Evolutionary conservation across 2,888 invertebrate species (phyloP), one percentile per base, ranked within the genome.

Genomic region (Parasteatoda lunata): DNA sequence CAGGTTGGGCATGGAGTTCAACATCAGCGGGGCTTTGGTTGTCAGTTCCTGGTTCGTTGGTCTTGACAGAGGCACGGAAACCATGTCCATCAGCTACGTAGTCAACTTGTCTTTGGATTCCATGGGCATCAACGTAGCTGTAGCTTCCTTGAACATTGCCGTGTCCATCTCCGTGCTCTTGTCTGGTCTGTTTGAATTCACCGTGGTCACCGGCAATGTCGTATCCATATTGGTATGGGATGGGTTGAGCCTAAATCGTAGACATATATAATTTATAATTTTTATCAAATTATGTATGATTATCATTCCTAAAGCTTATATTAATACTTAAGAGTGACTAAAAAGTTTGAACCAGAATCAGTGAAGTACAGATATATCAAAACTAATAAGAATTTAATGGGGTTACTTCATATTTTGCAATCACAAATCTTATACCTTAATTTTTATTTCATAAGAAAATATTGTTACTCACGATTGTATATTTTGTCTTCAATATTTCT

Each of bases 21-120:
- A 88, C 88, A 79, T 88, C 86, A 79, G 88, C 88, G 47, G 88
- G 88, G 86, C 15, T 86, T 51, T 86, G 85, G 81, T n/a, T 78
- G 30, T 85, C 88, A 47, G 88, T 88, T 86, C 86, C 85, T 4
- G 88, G 88, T 69, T 88, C 88, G 71, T 88, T 88, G 78, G 88
- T 88, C 72, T 71, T 86, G 66, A 88, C 82, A n/a, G 82, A 71
- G 73, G 88, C 88, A n/a, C 88, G 68, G 86, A 83, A 88, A 73
- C 88, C 88, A n/a, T 88, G 85, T 3, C 30, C 80, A 49, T 88
- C 88, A 68, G 88, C 88, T 5, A 88, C 86, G 83, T 88, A 88
- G 72, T 88, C 86, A 52, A 88, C 88, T n/a, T 83, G 83, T 86
- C 88, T 78, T 73, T 83, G 71, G 83, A 88, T 79, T 66, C 88